These are phyloP conservation scores for Carduelis carduelis DNA, from an alignment of 2,797 vertebrate genomes.

Conservation along the genomic window DNA sequence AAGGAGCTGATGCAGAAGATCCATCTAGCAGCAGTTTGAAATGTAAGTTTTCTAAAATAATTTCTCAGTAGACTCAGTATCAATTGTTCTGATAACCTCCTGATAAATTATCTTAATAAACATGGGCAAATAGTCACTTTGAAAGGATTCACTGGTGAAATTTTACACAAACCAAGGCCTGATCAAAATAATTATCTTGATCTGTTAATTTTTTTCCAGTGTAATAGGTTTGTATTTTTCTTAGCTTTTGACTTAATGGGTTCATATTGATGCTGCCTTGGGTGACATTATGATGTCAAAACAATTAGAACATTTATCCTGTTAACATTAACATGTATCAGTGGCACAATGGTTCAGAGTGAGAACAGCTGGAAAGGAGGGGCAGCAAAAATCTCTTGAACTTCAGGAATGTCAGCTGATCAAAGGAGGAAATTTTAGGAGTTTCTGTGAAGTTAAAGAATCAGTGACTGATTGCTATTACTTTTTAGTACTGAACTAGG, in stretches of 20 bases:
- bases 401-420: background rate
- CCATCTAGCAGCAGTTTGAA: constrained; percentile 65
- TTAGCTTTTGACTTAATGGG: background rate
- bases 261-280: background rate
- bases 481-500: background rate
- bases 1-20: constrained; percentile 30
- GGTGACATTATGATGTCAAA: background rate
- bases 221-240: background rate
- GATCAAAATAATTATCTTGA: background rate
- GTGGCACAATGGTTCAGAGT: background rate
- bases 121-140: background rate
- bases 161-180: background rate
- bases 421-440: background rate
- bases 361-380: background rate
- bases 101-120: background rate
- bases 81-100: background rate
- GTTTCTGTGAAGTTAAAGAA: background rate
- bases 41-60: constrained; percentile 68
- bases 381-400: background rate
- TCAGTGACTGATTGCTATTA: background rate
- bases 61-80: background rate
- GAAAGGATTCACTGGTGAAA: background rate
- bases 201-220: background rate
- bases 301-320: background rate
- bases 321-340: background rate